Evolutionary conservation across 2,113 vertebrate genomes (phyloP), one percentile per base, ranked within the genome.

Genomic region (Aix galericulata): DNA sequence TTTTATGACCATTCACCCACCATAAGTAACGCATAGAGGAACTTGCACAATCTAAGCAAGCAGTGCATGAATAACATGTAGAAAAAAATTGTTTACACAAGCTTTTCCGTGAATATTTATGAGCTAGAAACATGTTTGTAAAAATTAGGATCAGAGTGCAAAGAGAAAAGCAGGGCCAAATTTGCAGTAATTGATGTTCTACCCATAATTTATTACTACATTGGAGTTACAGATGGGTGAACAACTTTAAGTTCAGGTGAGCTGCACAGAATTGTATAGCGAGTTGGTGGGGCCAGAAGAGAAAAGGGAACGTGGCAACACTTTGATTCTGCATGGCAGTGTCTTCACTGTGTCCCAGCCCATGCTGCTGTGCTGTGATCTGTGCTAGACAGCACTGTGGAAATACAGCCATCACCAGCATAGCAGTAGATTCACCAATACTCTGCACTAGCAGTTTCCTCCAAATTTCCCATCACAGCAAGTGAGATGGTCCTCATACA

Each of bases 21-120:
- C 82, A 68, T 68, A 89, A 96, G 88, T 93, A 96, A 82, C 69
- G 68, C 64, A 63, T 13, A 84, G 56, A 93, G 56, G 48, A 94
- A 68, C 38, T 72, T 86, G 31, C 73, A 84, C 88, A 93, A 75
- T 93, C 83, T 84, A 93, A 94, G 46, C 73, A 94, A 95, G 89
- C 84, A 92, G 91, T 62, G 78, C 86, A 53, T 94, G 78, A 95
- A 87, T 87, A 95, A 94, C 80, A 32, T 3, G 26, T 53, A 88
- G 86, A 36, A 14, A 89, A 92, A 92, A 87, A 69, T 76, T 94
- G 78, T 93, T 94, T 94, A 89, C 91, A 85, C 79, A 67, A 92
- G 69, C 48, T 85, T 58, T 87, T 85, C 27, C 2, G 9, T 94
- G 91, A 76, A 93, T 94, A 94, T 95, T 92, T 94, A 92, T 94